Evolutionary conservation across 2,888 invertebrate genomes (phyloP), one percentile per base, ranked within the genome.

Genomic region (Chloroclysta siterata): DNA sequence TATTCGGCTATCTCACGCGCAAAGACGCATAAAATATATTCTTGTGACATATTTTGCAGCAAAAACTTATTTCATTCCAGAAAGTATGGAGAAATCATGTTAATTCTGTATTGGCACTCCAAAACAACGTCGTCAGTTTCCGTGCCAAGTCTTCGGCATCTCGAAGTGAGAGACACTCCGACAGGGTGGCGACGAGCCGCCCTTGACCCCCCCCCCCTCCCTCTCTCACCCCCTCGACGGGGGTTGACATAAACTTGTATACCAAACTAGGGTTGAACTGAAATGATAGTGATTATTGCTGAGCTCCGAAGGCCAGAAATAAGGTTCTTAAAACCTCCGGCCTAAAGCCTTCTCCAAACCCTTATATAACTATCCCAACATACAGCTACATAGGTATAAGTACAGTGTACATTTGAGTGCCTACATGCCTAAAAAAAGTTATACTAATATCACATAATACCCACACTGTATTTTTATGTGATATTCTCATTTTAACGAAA

Each of bases 151-250:
- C 52, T 46, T 54, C 52, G 52, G 29, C 50, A 52, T 67, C 55
- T 51, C 50, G 62, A 57, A 56, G 52, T 59, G 51, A 57, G 64
- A 60, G 58, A 51, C 58, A 53, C 66, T 57, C 66, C 60, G 66
- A 60, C 65, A 53, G 56, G 65, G 67, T 47, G 65, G 68, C 69
- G 78, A 71, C 74, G 68, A n/a, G 66, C 66, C 68, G 66, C 57
- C 62, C 60, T 54, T 54, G 60, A 61, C 53, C 63, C 68, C 56
- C 63, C 5, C 63, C 48, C 46, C 11, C 61, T 66, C 57, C 63
- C 5, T 61, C 47, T 42, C 11, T 33, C 52, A 28, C 52, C 46
- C 62, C 52, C 56, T 56, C 13, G 11, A 50, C 17, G 44, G 60
- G 22, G 53, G 52, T 47, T 41, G 56, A 41, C 56, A 63, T 53